A percentile compares a stretch with the other conserved stretches of the same genome.
These are phyloP conservation scores for Chaenogobius annularis DNA, from an alignment of 2,113 vertebrate genomes.

Conservation along the genomic window DNA sequence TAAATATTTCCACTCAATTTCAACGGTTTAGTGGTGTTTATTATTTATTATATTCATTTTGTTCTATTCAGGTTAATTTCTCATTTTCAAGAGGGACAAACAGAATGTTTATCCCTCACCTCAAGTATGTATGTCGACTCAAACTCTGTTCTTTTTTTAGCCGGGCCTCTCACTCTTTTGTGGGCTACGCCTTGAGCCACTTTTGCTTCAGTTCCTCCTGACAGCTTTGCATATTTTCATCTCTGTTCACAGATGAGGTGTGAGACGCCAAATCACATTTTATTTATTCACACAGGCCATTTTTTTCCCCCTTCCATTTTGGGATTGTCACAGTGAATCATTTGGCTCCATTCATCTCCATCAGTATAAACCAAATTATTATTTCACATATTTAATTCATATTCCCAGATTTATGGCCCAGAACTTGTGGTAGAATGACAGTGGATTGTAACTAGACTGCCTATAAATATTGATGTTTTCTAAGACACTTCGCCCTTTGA, in stretches of 20 bases:
- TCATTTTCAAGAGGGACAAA: too few relatives aligned
- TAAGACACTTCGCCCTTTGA: background rate
- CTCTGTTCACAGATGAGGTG: background rate
- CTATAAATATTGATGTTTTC: too few relatives aligned
- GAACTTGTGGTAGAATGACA: too few relatives aligned
- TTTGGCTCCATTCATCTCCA: background rate
- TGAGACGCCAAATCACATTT: background rate
- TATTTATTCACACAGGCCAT: background rate
- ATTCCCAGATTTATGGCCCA: background rate
- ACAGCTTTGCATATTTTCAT: background rate
- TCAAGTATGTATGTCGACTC: background rate
- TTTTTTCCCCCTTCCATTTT: background rate
- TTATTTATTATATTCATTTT: too few relatives aligned
- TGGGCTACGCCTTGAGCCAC: background rate
- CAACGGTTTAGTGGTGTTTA: too few relatives aligned
- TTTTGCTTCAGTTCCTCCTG: background rate
- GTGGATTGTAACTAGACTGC: too few relatives aligned
- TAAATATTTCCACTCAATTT: too few relatives aligned
- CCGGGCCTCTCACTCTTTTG: background rate
- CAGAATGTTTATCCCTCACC: background rate
- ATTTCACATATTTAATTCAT: constrained; percentile 5
- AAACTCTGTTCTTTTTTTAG: background rate
- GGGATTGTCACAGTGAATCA: background rate
- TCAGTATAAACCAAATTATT: background rate
- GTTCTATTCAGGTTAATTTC: too few relatives aligned